These are phyloP conservation scores for Anoplopoma fimbria DNA, from an alignment of 2,113 vertebrate species.

Conservation along the genomic window DNA sequence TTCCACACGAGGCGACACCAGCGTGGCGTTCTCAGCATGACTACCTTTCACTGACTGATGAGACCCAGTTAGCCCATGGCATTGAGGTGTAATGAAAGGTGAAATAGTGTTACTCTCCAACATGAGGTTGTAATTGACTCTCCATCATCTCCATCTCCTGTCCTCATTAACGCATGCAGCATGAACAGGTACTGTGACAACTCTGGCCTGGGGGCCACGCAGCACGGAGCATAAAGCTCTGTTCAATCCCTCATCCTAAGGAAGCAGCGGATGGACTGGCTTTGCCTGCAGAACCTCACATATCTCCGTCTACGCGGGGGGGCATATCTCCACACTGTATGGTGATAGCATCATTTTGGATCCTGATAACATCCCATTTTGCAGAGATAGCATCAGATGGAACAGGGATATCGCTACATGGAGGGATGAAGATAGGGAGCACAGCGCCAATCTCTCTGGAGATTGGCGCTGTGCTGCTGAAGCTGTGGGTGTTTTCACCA, in stretches of 20 bases:
- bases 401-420: constrained; percentile 61
- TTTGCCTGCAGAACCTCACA: constrained; percentile 62
- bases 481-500: constrained; percentile 46
- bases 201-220: constrained; percentile 56
- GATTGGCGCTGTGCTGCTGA: constrained; percentile 39
- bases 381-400: constrained; percentile 71
- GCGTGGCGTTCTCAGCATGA: constrained; percentile 49
- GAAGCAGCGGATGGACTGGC: constrained; percentile 68
- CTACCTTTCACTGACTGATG: constrained; percentile 70
- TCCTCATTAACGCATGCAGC: constrained; percentile 75
- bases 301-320: constrained; percentile 45
- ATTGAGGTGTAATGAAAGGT: constrained; percentile 79
- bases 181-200: constrained; percentile 72
- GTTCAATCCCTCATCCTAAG: constrained; percentile 65
- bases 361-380: constrained; percentile 76
- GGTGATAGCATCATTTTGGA: constrained; percentile 65
- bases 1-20: constrained; percentile 48
- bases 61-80: constrained; percentile 71
- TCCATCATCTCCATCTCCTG: constrained; percentile 72
- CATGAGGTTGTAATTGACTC: constrained; percentile 78
- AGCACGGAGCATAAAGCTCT: constrained; percentile 42
- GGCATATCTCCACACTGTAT: constrained; percentile 61
- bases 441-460: constrained; percentile 48
- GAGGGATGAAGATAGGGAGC: constrained; percentile 56
- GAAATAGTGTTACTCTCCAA: constrained; percentile 73